A percentile compares a stretch with the other conserved stretches of the same genome.
phyloP scores from a whole-genome alignment of 1,140 invertebrate genomes.

The Cydia splendana region DNA sequence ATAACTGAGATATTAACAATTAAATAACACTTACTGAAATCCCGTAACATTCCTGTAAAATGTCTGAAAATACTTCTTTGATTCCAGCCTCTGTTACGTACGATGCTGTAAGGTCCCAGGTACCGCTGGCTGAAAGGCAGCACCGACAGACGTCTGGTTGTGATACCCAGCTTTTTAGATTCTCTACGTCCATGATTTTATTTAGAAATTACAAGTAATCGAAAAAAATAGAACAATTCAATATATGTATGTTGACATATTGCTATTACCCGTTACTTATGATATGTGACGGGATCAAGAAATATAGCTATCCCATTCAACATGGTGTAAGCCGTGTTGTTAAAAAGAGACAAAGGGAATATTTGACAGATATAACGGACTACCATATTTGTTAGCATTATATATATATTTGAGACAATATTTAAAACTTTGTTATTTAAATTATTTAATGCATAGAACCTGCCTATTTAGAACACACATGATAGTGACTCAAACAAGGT shows the following conservation, averaged over 20 bases:
- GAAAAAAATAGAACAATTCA: background rate
- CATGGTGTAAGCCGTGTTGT: background rate
- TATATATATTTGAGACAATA: background rate
- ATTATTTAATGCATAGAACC: no score
- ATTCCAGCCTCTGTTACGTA: conserved; percentile 44
- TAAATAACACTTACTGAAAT: conserved; percentile 42
- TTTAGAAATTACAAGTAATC: background rate
- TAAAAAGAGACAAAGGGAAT: background rate
- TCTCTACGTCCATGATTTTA: conserved; percentile 38
- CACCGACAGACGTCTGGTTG: conserved; percentile 50
- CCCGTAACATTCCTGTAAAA: conserved; percentile 46
- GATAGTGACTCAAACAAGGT: no score
- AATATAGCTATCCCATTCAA: background rate
- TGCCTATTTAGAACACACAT: no score
- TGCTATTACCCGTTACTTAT: no score
- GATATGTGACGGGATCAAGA: no score
- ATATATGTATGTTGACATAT: conserved; percentile 9
- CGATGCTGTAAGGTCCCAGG: conserved; percentile 42
- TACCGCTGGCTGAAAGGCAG: conserved; percentile 45
- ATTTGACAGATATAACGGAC: background rate
- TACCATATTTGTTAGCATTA: background rate
- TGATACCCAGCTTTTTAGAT: conserved; percentile 39
- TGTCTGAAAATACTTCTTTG: conserved; percentile 46
- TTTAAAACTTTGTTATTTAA: background rate
- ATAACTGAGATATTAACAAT: conserved; percentile 19